Evolutionary conservation across 2,113 vertebrate species (phyloP).

Genomic region (Climacteris rufus): DNA sequence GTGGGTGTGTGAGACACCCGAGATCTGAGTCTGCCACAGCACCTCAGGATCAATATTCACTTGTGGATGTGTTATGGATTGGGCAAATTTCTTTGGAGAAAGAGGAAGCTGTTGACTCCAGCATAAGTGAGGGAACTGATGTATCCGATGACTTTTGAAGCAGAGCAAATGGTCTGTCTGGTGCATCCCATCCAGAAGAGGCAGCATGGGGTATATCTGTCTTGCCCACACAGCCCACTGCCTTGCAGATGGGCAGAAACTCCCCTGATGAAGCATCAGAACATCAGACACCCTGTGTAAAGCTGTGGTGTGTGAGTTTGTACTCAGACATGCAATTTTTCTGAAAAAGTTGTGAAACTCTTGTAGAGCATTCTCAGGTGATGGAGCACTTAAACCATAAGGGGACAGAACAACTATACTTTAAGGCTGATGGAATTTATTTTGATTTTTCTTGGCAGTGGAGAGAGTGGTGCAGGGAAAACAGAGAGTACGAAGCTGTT

Average conservation of each 20-base stretch:
- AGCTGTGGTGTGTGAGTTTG: neutral
- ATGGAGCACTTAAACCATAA: neutral
- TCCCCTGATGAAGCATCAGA: neutral
- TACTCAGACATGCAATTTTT: neutral
- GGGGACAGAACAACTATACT: neutral
- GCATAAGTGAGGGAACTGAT: accelerated
- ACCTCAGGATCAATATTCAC: neutral
- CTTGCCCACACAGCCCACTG: too few species aligned
- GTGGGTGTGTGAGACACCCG: accelerated
- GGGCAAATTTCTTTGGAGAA: neutral
- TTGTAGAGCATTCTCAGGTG: neutral
- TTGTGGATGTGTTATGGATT: neutral
- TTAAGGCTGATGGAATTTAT: neutral
- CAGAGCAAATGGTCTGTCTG: neutral
- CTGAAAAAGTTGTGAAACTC: neutral
- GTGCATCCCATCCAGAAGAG: neutral
- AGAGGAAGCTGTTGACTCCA: neutral
- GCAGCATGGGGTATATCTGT: neutral
- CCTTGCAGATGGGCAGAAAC: neutral
- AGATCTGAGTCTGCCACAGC: neutral
- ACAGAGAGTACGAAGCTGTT: slow-evolving; percentile 77
- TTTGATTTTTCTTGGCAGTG: slow-evolving; percentile 59
- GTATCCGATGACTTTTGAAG: neutral
- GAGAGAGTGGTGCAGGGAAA: slow-evolving; percentile 80
- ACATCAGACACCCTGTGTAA: neutral